These are phyloP conservation scores for Nematopogon swammerdamellus DNA, from an alignment of 2,888 invertebrate species.

Conservation along the genomic window DNA sequence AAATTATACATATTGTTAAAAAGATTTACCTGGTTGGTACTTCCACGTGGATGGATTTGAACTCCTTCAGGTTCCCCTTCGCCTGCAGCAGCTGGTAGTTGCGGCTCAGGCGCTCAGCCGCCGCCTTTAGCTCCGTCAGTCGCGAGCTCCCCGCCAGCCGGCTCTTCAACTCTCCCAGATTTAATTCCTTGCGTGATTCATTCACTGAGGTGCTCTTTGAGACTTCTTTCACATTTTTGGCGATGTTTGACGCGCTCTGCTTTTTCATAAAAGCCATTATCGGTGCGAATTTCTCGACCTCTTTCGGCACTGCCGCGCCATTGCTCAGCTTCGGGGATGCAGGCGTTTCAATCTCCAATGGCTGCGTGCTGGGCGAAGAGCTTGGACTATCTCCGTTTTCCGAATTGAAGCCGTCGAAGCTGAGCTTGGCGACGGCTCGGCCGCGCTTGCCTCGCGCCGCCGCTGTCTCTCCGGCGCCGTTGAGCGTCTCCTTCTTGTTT, in stretches of 20 bases:
- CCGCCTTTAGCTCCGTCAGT: slow-evolving; percentile 66
- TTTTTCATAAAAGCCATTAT: slow-evolving; percentile 29
- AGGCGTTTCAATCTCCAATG: neutral
- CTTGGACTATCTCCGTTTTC: neutral
- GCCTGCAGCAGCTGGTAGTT: slow-evolving; percentile 48
- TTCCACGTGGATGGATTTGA: slow-evolving; percentile 73
- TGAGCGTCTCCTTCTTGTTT: slow-evolving; percentile 7
- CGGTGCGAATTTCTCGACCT: neutral
- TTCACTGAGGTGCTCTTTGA: slow-evolving; percentile 36
- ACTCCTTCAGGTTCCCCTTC: slow-evolving; percentile 60
- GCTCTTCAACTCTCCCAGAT: slow-evolving; percentile 66
- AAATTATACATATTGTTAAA: too few relatives aligned
- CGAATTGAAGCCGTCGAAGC: slow-evolving; percentile 7
- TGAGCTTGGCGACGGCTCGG: slow-evolving; percentile 11
- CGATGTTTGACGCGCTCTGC: slow-evolving; percentile 25
- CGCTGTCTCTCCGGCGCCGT: slow-evolving; percentile 22
- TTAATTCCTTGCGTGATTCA: slow-evolving; percentile 57
- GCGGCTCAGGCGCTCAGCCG: slow-evolving; percentile 63
- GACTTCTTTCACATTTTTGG: slow-evolving; percentile 15
- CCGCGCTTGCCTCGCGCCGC: slow-evolving; percentile 20
- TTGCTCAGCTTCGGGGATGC: neutral
- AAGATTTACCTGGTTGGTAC: slow-evolving; percentile 63
- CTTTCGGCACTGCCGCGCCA: slow-evolving; percentile 25
- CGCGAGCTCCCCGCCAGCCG: slow-evolving; percentile 66
- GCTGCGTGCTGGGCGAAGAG: neutral